Evolutionary conservation across 37 sponge, comb jelly and placozoan genomes (phyloP), one percentile per base, ranked within the genome.

Genomic region (Cliona cf. orientalis): DNA sequence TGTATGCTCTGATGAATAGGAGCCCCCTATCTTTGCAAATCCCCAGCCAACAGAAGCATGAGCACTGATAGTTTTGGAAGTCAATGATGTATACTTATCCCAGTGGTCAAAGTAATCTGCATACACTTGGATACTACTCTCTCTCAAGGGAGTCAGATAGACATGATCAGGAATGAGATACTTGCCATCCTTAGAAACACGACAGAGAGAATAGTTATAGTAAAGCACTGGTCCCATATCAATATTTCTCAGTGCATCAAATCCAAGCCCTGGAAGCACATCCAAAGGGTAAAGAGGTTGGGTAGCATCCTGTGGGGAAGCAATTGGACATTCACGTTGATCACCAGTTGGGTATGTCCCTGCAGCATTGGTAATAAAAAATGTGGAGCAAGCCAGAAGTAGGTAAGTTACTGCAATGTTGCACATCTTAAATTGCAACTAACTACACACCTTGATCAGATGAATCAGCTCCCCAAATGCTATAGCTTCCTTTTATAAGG

Each of bases 221-320:
- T 60, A 59, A 23, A 60, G 56, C 26, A 86, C 83, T 7, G 33
- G 46, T 21, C 92, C 80, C 83, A 80, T 81, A 58, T 91, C 92
- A 25, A 79, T 21, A 53, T 86, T 86, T 22, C 87, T 49, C 60
- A 91, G 63, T 75, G 69, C 80, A 55, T 91, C 92, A 59, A 80
- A 91, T 1, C 92, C 92, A 7, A 5, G 57, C 0, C 92, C 92
- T 34, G 92, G 92, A 1, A 89, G 80, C 22, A 79, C 90, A 61
- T 83, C 80, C 80, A 89, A 25, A 25, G 53, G 14, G 53, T 49
- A 49, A 14, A 49, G 14, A 14, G 53, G 14, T 49, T 49, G 14
- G 14, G 9, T 14, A 19, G 14, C 14, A 14, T 49, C 14, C 14
- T 14, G 14, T 14, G 9, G 53, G 53, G 53, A 49, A 14, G 53